phyloP scores from a whole-genome alignment of 2,888 invertebrate genomes.

The Andrena praecox region DNA sequence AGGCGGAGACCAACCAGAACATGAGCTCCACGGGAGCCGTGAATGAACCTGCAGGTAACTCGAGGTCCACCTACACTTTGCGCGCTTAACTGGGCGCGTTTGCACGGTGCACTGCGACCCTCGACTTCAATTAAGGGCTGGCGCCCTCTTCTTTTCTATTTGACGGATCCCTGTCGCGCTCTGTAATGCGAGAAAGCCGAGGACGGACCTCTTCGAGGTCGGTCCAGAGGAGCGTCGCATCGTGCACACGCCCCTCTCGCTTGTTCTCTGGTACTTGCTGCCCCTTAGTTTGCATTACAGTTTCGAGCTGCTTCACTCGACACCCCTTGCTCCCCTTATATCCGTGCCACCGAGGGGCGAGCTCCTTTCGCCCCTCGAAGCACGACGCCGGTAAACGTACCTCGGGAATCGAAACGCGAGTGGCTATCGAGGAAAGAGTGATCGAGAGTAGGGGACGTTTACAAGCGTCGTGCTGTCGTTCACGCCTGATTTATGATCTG shows the following conservation, averaged over 20 bases:
- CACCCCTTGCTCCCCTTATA: conserved; percentile 16
- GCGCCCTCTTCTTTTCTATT: conserved; percentile 12
- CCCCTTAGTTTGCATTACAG: conserved; percentile 48
- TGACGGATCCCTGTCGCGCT: too few relatives aligned
- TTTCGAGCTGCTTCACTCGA: conserved; percentile 35
- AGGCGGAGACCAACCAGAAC: conserved; percentile 80
- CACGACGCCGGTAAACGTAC: conserved; percentile 16
- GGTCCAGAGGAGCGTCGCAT: background rate
- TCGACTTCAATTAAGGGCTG: background rate
- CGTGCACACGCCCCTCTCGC: conserved; percentile 16
- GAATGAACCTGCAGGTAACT: conserved; percentile 87
- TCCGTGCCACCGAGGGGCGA: conserved; percentile 25
- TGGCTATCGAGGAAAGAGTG: background rate
- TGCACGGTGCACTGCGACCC: conserved; percentile 15
- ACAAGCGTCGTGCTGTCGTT: conserved; percentile 38
- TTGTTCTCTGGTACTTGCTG: conserved; percentile 30
- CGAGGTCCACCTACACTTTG: conserved; percentile 1
- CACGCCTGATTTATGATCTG: conserved; percentile 40
- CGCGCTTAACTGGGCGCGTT: conserved; percentile 30
- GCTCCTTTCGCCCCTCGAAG: conserved; percentile 11
- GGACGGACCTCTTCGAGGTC: background rate
- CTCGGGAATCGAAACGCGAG: background rate
- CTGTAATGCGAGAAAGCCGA: background rate
- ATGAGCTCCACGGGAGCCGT: conserved; percentile 84
- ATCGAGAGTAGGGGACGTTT: conserved; percentile 1